These are phyloP conservation scores for Pseudopleuronectes americanus DNA, from an alignment of 2,797 vertebrate species.

Conservation along the genomic window DNA sequence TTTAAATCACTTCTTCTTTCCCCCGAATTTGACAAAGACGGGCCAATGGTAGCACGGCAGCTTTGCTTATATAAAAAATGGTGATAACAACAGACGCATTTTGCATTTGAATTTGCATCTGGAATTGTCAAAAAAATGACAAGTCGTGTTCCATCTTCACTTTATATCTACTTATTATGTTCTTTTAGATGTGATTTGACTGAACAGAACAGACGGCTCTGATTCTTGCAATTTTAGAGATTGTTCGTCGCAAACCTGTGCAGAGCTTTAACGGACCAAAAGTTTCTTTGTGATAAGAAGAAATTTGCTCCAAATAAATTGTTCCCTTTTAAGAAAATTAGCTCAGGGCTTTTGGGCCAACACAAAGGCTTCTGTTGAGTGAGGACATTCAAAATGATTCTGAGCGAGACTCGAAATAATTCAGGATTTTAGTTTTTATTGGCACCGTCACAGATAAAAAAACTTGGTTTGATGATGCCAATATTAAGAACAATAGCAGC, in stretches of 20 bases:
- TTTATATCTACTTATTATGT: not conserved
- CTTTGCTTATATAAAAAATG: not conserved
- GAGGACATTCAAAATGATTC: slow-evolving; percentile 40
- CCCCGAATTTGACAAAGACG: not conserved
- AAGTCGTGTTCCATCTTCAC: not conserved
- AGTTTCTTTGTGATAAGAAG: slow-evolving; percentile 4
- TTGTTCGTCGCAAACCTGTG: not conserved
- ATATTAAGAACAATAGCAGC: slow-evolving; percentile 45
- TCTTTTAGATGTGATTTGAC: not conserved
- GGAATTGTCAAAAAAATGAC: too few species aligned
- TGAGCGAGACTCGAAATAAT: slow-evolving; percentile 39
- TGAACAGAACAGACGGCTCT: not conserved
- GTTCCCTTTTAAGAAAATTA: slow-evolving; percentile 41
- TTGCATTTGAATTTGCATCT: too few species aligned
- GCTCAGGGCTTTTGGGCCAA: slow-evolving; percentile 23
- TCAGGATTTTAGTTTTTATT: slow-evolving; percentile 38
- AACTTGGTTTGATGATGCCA: slow-evolving; percentile 28
- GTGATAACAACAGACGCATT: too few species aligned
- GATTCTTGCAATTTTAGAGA: not conserved
- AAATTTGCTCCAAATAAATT: slow-evolving; percentile 25
- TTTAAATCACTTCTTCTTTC: not conserved
- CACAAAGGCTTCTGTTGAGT: slow-evolving; percentile 20
- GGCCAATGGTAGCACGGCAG: not conserved
- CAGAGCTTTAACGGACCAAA: slow-evolving; percentile 8
- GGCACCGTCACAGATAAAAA: slow-evolving; percentile 45